Evolutionary conservation across 2,888 invertebrate genomes (phyloP).

Genomic region (Melolontha melolontha): DNA sequence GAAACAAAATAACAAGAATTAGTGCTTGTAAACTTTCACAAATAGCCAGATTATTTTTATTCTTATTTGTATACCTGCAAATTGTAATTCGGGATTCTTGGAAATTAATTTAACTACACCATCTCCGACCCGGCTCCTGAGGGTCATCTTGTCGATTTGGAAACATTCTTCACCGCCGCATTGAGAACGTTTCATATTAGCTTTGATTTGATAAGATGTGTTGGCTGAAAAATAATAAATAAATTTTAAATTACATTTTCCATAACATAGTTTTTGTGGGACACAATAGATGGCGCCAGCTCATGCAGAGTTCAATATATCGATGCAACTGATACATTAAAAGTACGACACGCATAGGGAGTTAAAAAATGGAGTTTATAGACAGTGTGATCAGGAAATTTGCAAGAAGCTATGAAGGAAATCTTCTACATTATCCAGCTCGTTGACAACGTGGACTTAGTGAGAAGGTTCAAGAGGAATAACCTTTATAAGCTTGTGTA

Average conservation of each 20-base stretch:
- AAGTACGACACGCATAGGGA: no score
- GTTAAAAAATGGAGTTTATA: no score
- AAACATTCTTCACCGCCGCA: conserved; percentile 74
- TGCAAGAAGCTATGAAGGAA: no score
- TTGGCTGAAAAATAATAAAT: conserved; percentile 65
- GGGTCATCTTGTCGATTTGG: conserved; percentile 71
- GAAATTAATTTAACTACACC: conserved; percentile 71
- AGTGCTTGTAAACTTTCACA: not conserved
- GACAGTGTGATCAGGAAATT: no score
- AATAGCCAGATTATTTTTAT: not conserved
- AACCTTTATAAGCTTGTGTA: no score
- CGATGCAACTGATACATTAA: no score
- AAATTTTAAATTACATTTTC: not conserved
- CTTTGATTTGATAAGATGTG: conserved; percentile 71
- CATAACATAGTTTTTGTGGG: no score
- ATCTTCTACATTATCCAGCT: no score
- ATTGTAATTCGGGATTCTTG: conserved; percentile 69
- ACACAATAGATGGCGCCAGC: no score
- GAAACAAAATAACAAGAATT: conserved; percentile 45
- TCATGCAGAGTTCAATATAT: no score
- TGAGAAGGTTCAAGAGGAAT: no score
- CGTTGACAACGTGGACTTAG: no score
- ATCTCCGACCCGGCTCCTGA: conserved; percentile 73
- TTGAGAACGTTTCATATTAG: conserved; percentile 69
- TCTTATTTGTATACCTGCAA: conserved; percentile 65